Evolutionary conservation across 2,888 invertebrate species (phyloP).

Genomic region (Calliopum simillimum): DNA sequence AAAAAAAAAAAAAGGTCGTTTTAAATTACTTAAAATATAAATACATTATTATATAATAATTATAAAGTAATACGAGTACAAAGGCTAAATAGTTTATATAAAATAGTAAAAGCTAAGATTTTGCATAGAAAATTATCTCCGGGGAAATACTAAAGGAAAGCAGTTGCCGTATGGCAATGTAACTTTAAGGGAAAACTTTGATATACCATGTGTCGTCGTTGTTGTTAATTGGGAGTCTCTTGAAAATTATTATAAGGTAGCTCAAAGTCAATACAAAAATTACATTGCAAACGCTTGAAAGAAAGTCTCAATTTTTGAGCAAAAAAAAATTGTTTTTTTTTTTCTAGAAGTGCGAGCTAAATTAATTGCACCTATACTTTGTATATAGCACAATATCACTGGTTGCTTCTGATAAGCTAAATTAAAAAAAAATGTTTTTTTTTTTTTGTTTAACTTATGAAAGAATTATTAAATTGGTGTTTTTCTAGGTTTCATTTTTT

Average conservation of each 20-base stretch:
- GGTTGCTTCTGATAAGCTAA: conserved; percentile 67
- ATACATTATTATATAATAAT: conserved; percentile 15
- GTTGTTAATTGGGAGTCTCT: conserved; percentile 51
- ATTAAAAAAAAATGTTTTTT: conserved; percentile 49
- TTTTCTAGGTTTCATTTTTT: conserved; percentile 37
- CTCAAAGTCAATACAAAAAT: conserved; percentile 50
- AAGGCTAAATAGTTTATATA: not conserved
- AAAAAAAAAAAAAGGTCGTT: too few species aligned
- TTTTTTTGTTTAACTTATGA: conserved; percentile 14
- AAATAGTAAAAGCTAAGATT: too few species aligned
- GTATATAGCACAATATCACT: conserved; percentile 69
- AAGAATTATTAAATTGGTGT: conserved; percentile 23
- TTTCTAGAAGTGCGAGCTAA: conserved; percentile 54
- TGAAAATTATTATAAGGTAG: conserved; percentile 44
- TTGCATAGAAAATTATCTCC: too few species aligned
- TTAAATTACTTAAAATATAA: conserved; percentile 18
- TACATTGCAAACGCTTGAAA: conserved; percentile 56
- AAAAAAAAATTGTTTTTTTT: too few species aligned
- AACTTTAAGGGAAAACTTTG: conserved; percentile 6
- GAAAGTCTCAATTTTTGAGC: conserved; percentile 37
- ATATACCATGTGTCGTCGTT: not conserved
- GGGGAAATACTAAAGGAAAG: too few species aligned
- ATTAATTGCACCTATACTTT: conserved; percentile 68
- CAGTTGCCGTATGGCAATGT: conserved; percentile 12
- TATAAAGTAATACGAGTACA: conserved; percentile 19